Conservation (phyloP, 1,140 invertebrate genomes). For the Maniola jurtina region DNA sequence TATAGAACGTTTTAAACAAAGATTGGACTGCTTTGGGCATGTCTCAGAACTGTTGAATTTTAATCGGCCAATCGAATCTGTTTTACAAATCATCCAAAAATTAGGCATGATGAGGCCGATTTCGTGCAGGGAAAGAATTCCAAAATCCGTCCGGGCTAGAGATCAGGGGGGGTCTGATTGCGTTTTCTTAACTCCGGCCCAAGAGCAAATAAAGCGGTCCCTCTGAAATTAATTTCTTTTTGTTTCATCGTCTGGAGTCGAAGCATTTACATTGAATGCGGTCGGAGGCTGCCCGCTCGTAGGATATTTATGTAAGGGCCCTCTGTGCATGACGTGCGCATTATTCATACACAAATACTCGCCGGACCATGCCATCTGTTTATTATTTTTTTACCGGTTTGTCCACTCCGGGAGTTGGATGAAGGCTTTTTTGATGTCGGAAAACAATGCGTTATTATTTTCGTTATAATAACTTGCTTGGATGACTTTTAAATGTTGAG, state of each 20-base stretch:
- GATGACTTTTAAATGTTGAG: not conserved
- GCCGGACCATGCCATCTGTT: conserved; percentile 60
- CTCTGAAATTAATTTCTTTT: conserved; percentile 77
- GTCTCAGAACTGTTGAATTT: not conserved
- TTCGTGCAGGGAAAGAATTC: conserved; percentile 51
- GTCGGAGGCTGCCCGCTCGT: conserved; percentile 64
- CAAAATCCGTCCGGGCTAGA: conserved; percentile 41
- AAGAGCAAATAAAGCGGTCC: conserved; percentile 68
- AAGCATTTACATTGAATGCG: conserved; percentile 76
- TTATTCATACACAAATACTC: conserved; percentile 71
- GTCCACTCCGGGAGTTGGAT: conserved; percentile 42
- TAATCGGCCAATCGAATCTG: conserved; percentile 23
- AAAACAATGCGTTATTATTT: conserved; percentile 10
- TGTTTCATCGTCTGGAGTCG: conserved; percentile 74
- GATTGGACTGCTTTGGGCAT: not conserved
- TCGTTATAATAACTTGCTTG: not conserved
- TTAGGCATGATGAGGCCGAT: conserved; percentile 51
- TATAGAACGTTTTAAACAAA: not conserved
- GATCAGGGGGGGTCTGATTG: conserved; percentile 65
- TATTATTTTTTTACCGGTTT: conserved; percentile 72
- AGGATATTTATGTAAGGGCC: conserved; percentile 72
- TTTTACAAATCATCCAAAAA: conserved; percentile 61
- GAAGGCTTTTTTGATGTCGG: conserved; percentile 14
- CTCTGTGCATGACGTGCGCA: conserved; percentile 68
- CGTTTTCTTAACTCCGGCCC: conserved; percentile 44